Evolutionary conservation across 1,140 invertebrate species (phyloP).

Genomic region (Drosophila saltans): DNA sequence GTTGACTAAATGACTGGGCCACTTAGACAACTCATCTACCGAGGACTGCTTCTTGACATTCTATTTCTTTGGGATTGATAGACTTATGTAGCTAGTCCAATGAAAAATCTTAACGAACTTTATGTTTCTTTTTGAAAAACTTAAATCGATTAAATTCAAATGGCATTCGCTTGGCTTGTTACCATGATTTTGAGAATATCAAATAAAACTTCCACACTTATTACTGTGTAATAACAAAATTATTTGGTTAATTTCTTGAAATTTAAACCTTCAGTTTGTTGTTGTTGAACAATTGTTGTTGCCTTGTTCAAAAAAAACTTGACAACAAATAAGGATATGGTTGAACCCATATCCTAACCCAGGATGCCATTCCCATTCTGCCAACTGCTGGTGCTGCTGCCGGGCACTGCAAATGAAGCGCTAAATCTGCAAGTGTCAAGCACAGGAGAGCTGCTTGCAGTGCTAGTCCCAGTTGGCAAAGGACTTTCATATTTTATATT

Average conservation of each 20-base stretch:
- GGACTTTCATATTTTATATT: constrained; percentile 16
- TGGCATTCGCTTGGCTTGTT: no score
- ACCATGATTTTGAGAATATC: no score
- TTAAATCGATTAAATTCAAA: no score
- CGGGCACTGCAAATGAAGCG: constrained; percentile 60
- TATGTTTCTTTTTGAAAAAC: no score
- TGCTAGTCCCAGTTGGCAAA: constrained; percentile 20
- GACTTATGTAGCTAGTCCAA: no score
- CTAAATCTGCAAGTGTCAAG: constrained; percentile 74
- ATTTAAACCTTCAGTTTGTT: neutral
- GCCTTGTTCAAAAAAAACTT: neutral
- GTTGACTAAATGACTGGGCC: no score
- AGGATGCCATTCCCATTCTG: neutral
- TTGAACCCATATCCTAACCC: neutral
- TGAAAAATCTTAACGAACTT: no score
- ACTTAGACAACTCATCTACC: no score
- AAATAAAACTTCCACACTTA: no score
- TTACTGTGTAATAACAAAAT: neutral
- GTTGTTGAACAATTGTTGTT: neutral
- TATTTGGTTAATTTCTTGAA: neutral
- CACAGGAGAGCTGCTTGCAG: constrained; percentile 53
- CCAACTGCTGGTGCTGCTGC: constrained; percentile 11
- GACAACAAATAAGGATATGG: constrained; percentile 17
- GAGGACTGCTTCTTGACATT: no score
- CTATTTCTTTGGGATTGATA: no score